Percentiles rank a stretch among this genome's conserved stretches.
Conservation (phyloP, 2,888 invertebrate genomes). For the Geotrupes spiniger region DNA sequence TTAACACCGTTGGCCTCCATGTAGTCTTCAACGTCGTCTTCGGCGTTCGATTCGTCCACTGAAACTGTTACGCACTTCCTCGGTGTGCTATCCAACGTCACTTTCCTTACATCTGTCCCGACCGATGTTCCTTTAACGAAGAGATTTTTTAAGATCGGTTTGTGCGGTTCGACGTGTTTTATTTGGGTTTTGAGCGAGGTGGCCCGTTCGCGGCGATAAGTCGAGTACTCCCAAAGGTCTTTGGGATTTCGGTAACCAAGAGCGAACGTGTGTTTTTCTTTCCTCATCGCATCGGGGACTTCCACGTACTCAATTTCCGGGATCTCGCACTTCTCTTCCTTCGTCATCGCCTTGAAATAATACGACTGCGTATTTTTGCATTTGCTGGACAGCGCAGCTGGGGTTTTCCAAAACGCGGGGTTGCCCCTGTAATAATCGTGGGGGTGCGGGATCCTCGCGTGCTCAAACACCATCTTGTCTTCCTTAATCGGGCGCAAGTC, state of each 20-base stretch:
- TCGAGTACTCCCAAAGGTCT: constrained; percentile 14
- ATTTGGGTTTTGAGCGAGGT: constrained; percentile 16
- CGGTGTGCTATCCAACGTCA: background rate
- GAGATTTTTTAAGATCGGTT: constrained; percentile 18
- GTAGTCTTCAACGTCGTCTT: background rate
- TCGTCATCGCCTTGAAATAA: constrained; percentile 35
- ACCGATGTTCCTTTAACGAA: constrained; percentile 11
- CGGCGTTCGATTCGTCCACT: background rate
- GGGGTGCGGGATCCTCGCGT: constrained; percentile 37
- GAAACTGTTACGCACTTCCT: background rate
- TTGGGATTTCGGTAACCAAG: constrained; percentile 30
- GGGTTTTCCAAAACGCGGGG: constrained; percentile 43
- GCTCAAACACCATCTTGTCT: constrained; percentile 36
- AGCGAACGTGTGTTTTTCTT: constrained; percentile 37
- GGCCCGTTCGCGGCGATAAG: constrained; percentile 14
- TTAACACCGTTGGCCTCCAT: background rate
- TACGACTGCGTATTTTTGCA: constrained; percentile 22
- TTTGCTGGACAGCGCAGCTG: constrained; percentile 31
- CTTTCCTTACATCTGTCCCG: background rate
- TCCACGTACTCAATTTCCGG: constrained; percentile 38
- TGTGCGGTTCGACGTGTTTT: constrained; percentile 19
- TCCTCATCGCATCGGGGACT: constrained; percentile 33
- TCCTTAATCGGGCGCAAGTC: constrained; percentile 35
- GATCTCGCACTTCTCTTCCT: constrained; percentile 36
- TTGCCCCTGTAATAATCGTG: constrained; percentile 44